Conservation (phyloP, 2,113 vertebrate genomes). For the Jacana jacana region DNA sequence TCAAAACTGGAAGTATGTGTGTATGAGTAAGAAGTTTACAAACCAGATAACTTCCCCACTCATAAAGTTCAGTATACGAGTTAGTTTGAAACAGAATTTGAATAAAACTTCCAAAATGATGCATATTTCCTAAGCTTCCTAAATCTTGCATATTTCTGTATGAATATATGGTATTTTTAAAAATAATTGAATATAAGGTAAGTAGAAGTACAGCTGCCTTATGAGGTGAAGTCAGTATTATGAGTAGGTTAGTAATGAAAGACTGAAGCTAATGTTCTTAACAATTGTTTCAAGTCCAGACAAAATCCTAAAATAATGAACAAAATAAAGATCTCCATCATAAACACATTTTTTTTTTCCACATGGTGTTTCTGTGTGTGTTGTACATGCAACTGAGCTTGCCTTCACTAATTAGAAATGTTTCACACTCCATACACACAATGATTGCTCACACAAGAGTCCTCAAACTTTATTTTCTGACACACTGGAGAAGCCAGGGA, state of each 20-base stretch:
- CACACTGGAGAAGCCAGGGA: slow-evolving; percentile 34
- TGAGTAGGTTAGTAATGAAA: slow-evolving; percentile 20
- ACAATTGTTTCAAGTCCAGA: slow-evolving; percentile 61
- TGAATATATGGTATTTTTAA: background rate
- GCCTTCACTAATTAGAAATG: slow-evolving; percentile 51
- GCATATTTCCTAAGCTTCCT: background rate
- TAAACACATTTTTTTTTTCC: slow-evolving; percentile 72
- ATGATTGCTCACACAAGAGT: slow-evolving; percentile 41
- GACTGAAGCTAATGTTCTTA: slow-evolving; percentile 36
- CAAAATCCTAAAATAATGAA: slow-evolving; percentile 67
- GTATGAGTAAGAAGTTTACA: background rate
- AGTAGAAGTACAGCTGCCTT: slow-evolving; percentile 2
- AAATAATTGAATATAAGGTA: background rate
- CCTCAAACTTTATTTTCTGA: slow-evolving; percentile 59
- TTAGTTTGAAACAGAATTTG: background rate
- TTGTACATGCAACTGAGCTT: slow-evolving; percentile 11
- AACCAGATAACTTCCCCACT: background rate
- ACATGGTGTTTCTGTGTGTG: slow-evolving; percentile 51
- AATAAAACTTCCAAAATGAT: background rate
- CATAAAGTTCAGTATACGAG: background rate
- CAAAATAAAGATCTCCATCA: slow-evolving; percentile 64
- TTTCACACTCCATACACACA: slow-evolving; percentile 36
- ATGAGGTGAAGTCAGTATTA: slow-evolving; percentile 23
- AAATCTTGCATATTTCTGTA: background rate
- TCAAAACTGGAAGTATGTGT: background rate